These are phyloP conservation scores for Hafferia zeledoni DNA, from an alignment of 2,797 vertebrate genomes.

Conservation along the genomic window DNA sequence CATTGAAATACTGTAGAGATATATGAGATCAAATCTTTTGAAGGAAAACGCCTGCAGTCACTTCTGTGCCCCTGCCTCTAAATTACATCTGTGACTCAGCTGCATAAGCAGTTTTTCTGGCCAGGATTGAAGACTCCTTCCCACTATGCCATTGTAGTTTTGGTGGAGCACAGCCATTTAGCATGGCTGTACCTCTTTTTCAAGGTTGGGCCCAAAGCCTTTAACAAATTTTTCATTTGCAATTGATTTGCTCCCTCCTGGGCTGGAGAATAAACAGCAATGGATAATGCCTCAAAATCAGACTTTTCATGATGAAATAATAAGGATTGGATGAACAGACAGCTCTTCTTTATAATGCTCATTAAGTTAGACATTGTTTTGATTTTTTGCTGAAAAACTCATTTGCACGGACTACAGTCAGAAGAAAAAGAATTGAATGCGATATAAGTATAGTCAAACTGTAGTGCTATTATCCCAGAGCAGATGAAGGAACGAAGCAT, in stretches of 20 bases:
- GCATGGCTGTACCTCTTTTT: background rate
- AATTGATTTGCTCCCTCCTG: slow-evolving; percentile 42
- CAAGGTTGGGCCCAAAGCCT: background rate
- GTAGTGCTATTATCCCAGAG: background rate
- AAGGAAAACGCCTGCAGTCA: background rate
- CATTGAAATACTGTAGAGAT: background rate
- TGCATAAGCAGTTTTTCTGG: slow-evolving; percentile 21
- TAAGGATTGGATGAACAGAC: background rate
- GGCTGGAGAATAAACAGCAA: slow-evolving; percentile 28
- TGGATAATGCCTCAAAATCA: background rate
- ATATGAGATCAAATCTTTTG: background rate
- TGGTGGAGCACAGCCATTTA: slow-evolving; percentile 24
- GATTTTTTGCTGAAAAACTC: slow-evolving; percentile 26
- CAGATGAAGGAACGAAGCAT: background rate
- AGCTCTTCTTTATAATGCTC: slow-evolving; percentile 20
- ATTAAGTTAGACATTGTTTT: slow-evolving; percentile 35
- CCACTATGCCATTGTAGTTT: background rate
- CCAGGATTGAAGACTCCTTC: slow-evolving; percentile 5
- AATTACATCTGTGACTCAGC: slow-evolving; percentile 42
- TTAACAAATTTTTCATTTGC: slow-evolving; percentile 52
- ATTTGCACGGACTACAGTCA: background rate
- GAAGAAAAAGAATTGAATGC: slow-evolving; percentile 15
- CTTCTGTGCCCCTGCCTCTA: background rate
- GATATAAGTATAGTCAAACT: background rate
- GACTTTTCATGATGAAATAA: slow-evolving; percentile 38